phyloP scores from a whole-genome alignment of 1,140 invertebrate genomes.

The Lamellibrachia luymesi region DNA sequence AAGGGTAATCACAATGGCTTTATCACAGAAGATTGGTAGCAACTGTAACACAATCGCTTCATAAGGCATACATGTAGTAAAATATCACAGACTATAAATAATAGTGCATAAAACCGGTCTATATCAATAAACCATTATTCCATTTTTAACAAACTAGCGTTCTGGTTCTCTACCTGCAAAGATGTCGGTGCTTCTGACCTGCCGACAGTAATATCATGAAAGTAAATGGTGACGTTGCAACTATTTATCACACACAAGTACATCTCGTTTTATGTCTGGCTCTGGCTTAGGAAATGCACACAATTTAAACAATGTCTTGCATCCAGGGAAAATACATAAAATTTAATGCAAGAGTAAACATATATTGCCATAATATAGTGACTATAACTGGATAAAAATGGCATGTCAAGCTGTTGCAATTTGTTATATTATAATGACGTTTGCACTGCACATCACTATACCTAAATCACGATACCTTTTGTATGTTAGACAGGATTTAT shows the following conservation, averaged over 20 bases:
- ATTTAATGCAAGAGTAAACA: not conserved
- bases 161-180: not conserved
- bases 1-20: not conserved
- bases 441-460: not conserved
- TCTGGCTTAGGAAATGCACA: not conserved
- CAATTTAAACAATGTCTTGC: not conserved
- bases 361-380: not conserved
- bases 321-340: not conserved
- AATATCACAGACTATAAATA: not conserved
- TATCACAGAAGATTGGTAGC: not conserved
- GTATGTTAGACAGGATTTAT: not conserved
- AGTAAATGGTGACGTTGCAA: not conserved
- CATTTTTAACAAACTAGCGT: not conserved
- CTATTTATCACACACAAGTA: not conserved
- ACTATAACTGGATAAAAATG: not conserved
- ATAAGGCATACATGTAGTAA: not conserved
- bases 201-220: not conserved
- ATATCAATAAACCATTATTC: too few species aligned
- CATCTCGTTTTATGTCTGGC: not conserved
- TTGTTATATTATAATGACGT: not conserved
- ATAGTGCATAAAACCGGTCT: not conserved
- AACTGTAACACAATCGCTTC: not conserved
- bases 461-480: not conserved
- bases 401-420: not conserved
- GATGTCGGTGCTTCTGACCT: not conserved